Percentiles rank a stretch among this genome's conserved stretches.
Evolutionary conservation across 2,113 vertebrate genomes (phyloP).

Genomic region (Nannospalax galili): DNA sequence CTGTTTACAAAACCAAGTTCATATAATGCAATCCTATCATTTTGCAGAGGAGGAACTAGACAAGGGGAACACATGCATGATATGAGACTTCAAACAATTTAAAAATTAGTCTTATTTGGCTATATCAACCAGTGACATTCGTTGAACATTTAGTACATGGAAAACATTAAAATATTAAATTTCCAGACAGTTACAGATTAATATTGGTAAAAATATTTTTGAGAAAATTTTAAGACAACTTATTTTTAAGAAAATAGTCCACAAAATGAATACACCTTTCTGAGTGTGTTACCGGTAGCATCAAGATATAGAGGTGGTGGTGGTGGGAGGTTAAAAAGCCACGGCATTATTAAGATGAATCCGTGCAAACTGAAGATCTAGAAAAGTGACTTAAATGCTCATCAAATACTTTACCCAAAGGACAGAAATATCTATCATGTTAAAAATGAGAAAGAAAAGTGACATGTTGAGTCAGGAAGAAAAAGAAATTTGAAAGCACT

Average conservation of each 20-base stretch:
- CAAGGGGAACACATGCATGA: background rate
- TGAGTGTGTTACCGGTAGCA: background rate
- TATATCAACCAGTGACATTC: background rate
- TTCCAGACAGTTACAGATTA: background rate
- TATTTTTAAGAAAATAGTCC: background rate
- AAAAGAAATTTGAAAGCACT: constrained; percentile 15
- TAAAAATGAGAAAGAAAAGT: constrained; percentile 61
- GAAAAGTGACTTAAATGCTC: constrained; percentile 67
- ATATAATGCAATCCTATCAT: background rate
- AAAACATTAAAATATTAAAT: background rate
- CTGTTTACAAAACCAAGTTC: background rate
- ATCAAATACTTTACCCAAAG: constrained; percentile 62
- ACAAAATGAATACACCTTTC: background rate
- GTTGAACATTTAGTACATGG: background rate
- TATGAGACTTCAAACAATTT: background rate
- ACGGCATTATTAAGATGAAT: constrained; percentile 27
- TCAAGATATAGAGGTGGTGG: background rate
- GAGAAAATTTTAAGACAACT: background rate
- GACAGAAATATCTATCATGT: constrained; percentile 59
- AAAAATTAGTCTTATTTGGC: background rate
- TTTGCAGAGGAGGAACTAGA: background rate
- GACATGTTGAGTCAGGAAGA: constrained; percentile 43
- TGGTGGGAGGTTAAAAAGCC: constrained; percentile 13
- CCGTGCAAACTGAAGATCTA: constrained; percentile 43
- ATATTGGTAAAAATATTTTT: background rate